These are phyloP conservation scores for Anolis carolinensis DNA, from an alignment of 2,113 vertebrate genomes.

Conservation along the genomic window DNA sequence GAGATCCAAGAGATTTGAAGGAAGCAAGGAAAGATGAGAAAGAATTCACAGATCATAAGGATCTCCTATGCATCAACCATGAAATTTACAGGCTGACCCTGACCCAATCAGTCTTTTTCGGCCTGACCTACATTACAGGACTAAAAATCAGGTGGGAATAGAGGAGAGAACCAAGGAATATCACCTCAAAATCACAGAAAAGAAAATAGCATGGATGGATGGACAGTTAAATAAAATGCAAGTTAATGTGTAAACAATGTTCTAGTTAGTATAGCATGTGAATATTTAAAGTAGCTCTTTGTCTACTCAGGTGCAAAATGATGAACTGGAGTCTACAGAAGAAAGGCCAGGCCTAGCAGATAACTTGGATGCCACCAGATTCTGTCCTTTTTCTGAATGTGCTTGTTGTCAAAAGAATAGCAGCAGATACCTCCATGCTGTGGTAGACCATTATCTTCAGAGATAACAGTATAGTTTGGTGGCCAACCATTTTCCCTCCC, in stretches of 20 bases:
- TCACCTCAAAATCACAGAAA: too few relatives aligned
- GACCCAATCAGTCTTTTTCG: too few relatives aligned
- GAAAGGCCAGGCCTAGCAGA: neutral
- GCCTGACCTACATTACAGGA: too few relatives aligned
- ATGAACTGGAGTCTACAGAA: neutral
- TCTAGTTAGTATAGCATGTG: neutral
- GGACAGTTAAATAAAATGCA: neutral
- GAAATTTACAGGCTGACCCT: too few relatives aligned
- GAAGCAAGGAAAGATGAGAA: neutral
- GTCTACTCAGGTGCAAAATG: neutral
- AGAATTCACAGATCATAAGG: neutral
- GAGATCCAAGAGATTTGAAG: neutral
- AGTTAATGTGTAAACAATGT: neutral
- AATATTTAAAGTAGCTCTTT: slow-evolving; percentile 5
- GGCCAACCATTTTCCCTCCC: neutral
- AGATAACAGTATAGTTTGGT: neutral
- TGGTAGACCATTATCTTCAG: neutral
- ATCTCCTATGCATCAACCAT: neutral
- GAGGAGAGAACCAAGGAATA: too few relatives aligned
- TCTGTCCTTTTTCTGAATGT: neutral
- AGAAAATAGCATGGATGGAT: too few relatives aligned
- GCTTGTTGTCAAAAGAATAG: neutral
- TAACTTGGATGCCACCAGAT: neutral
- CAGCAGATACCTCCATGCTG: neutral
- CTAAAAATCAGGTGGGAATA: too few relatives aligned